A percentile compares a stretch with the other conserved stretches of the same genome.
These are phyloP conservation scores for Harpagoxenus sublaevis DNA, from an alignment of 2,888 invertebrate genomes.

Conservation along the genomic window DNA sequence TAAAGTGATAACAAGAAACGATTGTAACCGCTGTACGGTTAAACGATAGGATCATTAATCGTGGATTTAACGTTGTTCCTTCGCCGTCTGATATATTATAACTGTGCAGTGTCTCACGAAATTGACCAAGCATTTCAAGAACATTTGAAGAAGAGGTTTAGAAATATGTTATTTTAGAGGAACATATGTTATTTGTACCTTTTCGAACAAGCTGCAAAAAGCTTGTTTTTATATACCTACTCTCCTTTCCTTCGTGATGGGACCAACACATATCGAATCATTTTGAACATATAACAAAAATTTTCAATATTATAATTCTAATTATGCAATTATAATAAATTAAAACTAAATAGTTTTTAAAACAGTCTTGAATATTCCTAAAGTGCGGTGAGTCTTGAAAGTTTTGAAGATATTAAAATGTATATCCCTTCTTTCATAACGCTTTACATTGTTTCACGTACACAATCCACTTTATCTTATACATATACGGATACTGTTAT, in stretches of 20 bases:
- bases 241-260: constrained; percentile 2
- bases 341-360: not conserved
- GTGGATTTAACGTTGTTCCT: constrained; percentile 6
- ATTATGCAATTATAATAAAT: not conserved
- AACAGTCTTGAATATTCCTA: not conserved
- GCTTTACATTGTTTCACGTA: not conserved
- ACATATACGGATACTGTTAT: not conserved
- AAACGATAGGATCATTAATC: not conserved
- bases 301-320: not conserved
- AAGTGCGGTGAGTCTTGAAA: not conserved
- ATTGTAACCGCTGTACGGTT: not conserved
- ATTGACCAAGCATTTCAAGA: constrained; percentile 3
- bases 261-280: not conserved
- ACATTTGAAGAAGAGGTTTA: not conserved
- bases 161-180: not conserved
- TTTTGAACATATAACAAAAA: not conserved
- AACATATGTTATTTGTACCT: not conserved
- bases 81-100: not conserved
- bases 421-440: not conserved
- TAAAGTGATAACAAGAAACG: not conserved
- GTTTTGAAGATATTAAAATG: not conserved
- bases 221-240: constrained; percentile 6
- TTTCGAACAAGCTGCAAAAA: not conserved
- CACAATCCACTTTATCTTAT: not conserved
- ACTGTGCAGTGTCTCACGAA: not conserved